Conservation (phyloP, 2,113 vertebrate genomes). For the Anolis carolinensis region DNA sequence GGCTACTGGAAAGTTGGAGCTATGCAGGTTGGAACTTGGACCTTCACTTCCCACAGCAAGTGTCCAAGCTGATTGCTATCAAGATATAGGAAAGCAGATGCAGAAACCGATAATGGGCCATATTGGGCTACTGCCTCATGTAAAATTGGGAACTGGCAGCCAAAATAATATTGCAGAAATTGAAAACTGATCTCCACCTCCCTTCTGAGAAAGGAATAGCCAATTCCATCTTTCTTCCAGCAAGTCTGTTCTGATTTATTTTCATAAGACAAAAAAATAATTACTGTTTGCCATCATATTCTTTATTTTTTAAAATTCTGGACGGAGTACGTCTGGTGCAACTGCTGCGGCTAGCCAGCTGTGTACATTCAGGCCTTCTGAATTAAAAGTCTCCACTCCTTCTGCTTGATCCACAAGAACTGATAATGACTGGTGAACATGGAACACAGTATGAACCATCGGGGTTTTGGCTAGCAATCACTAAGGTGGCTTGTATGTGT, state of each 20-base stretch:
- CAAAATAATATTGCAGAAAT: neutral
- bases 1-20: neutral
- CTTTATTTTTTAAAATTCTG: neutral
- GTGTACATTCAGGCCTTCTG: neutral
- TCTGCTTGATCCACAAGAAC: neutral
- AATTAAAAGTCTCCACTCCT: neutral
- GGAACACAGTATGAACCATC: neutral
- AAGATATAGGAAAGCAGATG: neutral
- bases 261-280: neutral
- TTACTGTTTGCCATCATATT: neutral
- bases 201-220: neutral
- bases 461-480: neutral
- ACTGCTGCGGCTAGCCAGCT: neutral
- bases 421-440: neutral
- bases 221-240: neutral
- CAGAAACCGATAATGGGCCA: neutral
- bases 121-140: neutral
- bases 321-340: neutral
- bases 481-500: too few species aligned
- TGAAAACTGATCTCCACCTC: neutral
- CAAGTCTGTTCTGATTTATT: neutral
- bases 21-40: neutral
- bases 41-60: neutral
- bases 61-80: neutral
- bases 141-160: neutral